phyloP scores from a whole-genome alignment of 1,140 invertebrate species.

The Nasonia giraulti region DNA sequence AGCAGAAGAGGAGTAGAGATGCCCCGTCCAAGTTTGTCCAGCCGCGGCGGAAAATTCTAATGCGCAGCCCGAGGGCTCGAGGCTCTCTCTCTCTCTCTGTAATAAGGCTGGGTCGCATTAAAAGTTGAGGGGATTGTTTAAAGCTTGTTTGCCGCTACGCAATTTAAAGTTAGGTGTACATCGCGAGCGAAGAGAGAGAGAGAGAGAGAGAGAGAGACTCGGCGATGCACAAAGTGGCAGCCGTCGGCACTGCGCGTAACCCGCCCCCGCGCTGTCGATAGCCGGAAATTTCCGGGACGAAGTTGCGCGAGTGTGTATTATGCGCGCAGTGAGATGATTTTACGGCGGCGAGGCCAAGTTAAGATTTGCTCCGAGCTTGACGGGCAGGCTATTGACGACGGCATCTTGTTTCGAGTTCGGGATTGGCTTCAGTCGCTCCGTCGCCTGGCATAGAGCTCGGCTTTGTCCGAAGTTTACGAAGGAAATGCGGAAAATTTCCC shows the following conservation, averaged over 20 bases:
- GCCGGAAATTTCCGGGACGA: background rate
- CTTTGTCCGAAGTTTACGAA: too few species aligned
- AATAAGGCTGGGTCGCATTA: conserved; percentile 50
- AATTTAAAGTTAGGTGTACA: conserved; percentile 61
- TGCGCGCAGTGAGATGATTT: background rate
- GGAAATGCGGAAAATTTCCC: too few species aligned
- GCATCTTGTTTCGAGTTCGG: too few species aligned
- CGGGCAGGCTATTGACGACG: too few species aligned
- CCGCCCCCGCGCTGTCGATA: background rate
- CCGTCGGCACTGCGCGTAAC: too few species aligned
- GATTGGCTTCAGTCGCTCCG: too few species aligned
- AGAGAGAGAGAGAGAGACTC: too few species aligned
- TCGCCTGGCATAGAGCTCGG: too few species aligned
- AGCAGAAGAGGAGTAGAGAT: background rate
- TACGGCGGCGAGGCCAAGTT: background rate
- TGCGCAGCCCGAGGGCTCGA: background rate
- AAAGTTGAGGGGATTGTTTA: conserved; percentile 63
- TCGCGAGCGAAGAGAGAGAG: background rate
- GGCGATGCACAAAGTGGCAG: background rate
- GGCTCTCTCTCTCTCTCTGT: background rate
- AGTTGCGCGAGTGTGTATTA: background rate
- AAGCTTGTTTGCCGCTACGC: conserved; percentile 58
- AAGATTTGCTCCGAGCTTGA: background rate
- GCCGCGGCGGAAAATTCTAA: conserved; percentile 19
- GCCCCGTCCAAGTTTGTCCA: background rate